A percentile compares a stretch with the other conserved stretches of the same genome.
These are phyloP conservation scores for Delphinus delphis DNA, from an alignment of 2,113 vertebrate genomes.

Conservation along the genomic window DNA sequence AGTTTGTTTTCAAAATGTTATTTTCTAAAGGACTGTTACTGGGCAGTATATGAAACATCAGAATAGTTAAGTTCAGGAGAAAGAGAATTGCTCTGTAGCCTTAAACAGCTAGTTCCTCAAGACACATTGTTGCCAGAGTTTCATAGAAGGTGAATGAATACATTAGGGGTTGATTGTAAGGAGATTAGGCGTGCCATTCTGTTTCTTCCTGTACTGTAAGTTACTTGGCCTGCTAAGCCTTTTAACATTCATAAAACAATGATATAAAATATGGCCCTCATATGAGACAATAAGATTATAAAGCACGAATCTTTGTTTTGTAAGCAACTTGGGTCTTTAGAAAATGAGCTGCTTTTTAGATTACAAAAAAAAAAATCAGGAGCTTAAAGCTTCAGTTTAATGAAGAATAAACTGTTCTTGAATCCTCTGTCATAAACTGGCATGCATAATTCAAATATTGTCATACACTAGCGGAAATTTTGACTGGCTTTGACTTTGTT, in stretches of 20 bases:
- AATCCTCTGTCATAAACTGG: neutral
- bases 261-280: neutral
- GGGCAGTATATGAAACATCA: neutral
- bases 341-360: neutral
- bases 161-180: neutral
- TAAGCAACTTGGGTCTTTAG: neutral
- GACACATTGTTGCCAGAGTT: neutral
- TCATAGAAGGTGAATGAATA: neutral
- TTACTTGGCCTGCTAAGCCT: neutral
- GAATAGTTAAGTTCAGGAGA: neutral
- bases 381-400: neutral
- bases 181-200: neutral
- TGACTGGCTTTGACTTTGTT: constrained; percentile 21
- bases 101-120: neutral
- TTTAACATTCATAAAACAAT: neutral
- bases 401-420: neutral
- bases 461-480: neutral
- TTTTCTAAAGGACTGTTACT: neutral
- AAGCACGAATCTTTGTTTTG: neutral
- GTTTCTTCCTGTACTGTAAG: neutral
- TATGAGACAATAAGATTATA: constrained; percentile 19
- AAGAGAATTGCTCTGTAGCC: neutral
- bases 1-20: neutral
- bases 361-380: neutral
- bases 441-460: neutral